Base-by-base conservation (phyloP, 1,140 invertebrate genomes). In the Archegozetes longisetosus region DNA sequence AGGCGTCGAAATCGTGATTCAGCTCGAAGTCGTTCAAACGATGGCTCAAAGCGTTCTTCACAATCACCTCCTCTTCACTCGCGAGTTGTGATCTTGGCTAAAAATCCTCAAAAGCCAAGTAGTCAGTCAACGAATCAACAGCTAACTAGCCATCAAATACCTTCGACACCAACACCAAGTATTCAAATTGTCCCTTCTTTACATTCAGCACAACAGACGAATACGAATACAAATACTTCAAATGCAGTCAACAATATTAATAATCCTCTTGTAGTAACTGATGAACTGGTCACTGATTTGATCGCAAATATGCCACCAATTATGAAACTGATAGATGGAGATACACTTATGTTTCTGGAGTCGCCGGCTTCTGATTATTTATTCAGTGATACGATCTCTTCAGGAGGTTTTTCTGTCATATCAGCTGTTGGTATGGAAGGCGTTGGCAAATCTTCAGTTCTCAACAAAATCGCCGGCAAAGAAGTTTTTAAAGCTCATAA, bases 401-500 rank as follows among this genome's bases (percentile, higher is more conserved):
- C 57, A 14, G 29, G 50, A 52, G 53, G 53, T 23, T 62, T 59
- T 46, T 61, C 24, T 1, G 51, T 62, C 1, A 50, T 64, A 17
- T 9, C 25, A 17, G 61, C 47, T 27, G 53, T 64, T 22, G 63
- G 63, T 23, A 46, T 52, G 40, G 54, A 64, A 27, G 53, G 63
- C 56, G 55, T 59, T 52, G 63, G 63, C 20, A 64, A 64, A 29
- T 64, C 63, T 1, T 46, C 27, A 9, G 25, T 63, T 17, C 23
- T 64, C 2, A 64, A 64, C 40, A 26, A 13, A 48, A 28, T 64
- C 25, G 63, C 63, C n/a, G 23, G 46, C 17, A 48, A 22, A 22
- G 46, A 58, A n/a, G 56, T 62, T 14, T 64, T 64, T 56, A 59
- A 63, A 55, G 59, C 52, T 20, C 56, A 64, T 28, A 14, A 14